A percentile compares a stretch with the other conserved stretches of the same genome.
These are phyloP conservation scores for Lapara coniferarum DNA, from an alignment of 2,888 invertebrate species.

Conservation along the genomic window DNA sequence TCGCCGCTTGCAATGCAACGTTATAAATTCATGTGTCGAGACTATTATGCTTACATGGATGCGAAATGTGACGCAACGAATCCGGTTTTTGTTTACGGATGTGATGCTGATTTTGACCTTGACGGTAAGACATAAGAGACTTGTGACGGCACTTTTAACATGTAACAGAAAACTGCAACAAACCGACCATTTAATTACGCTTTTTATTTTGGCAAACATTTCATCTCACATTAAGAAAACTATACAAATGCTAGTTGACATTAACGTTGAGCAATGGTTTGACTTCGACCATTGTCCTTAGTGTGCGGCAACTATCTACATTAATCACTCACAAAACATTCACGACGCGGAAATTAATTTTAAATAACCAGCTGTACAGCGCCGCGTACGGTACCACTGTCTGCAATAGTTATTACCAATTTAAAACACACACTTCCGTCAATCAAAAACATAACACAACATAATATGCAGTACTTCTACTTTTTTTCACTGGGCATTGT, in stretches of 20 bases:
- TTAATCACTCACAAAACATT: neutral
- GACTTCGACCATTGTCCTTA: neutral
- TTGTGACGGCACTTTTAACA: conserved; percentile 41
- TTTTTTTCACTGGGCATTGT: neutral
- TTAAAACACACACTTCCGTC: neutral
- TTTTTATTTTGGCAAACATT: neutral
- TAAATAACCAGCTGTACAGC: neutral
- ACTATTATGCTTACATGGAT: conserved; percentile 60
- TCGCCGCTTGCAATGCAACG: conserved; percentile 53
- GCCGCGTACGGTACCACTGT: neutral
- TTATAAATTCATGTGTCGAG: conserved; percentile 52
- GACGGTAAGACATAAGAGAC: conserved; percentile 61
- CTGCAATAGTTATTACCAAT: too few relatives aligned
- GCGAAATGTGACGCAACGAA: conserved; percentile 64
- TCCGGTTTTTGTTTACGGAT: conserved; percentile 76
- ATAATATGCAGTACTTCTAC: too few relatives aligned
- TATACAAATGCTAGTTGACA: neutral
- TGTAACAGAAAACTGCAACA: conserved; percentile 35
- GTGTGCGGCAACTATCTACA: conserved; percentile 6
- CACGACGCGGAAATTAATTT: conserved; percentile 15
- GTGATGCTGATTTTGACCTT: conserved; percentile 66
- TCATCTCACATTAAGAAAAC: neutral
- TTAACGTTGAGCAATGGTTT: neutral
- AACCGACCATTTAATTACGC: conserved; percentile 10
- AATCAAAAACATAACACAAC: neutral